Evolutionary conservation across 2,888 invertebrate species (phyloP).

Genomic region (Hyposoter didymator): DNA sequence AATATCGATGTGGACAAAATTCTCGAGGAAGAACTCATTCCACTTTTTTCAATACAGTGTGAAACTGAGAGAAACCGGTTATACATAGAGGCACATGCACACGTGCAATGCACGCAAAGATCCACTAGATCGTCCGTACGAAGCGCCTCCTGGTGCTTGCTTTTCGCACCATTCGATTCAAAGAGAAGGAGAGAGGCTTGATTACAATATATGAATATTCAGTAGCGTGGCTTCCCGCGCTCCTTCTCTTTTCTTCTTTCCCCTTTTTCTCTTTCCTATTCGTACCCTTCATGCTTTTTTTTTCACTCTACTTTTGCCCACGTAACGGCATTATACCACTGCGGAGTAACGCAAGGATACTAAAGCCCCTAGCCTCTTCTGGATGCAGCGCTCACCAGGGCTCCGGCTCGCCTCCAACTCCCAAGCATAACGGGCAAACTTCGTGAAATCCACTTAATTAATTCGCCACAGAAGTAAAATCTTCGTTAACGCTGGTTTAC

Average conservation of each 20-base stretch:
- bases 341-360: slow-evolving; percentile 59
- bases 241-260: slow-evolving; percentile 69
- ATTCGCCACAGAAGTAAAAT: slow-evolving; percentile 79
- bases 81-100: background rate
- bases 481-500: slow-evolving; percentile 79
- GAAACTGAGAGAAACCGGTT: slow-evolving; percentile 4
- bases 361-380: slow-evolving; percentile 62
- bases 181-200: slow-evolving; percentile 64
- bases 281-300: slow-evolving; percentile 55
- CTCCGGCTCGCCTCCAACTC: slow-evolving; percentile 39
- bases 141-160: slow-evolving; percentile 30
- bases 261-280: slow-evolving; percentile 67
- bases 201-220: slow-evolving; percentile 84
- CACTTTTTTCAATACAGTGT: slow-evolving; percentile 12
- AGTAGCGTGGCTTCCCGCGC: slow-evolving; percentile 75
- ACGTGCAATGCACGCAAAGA: background rate
- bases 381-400: slow-evolving; percentile 58
- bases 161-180: slow-evolving; percentile 56
- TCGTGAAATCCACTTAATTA: slow-evolving; percentile 78
- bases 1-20: slow-evolving; percentile 66
- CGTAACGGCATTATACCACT: slow-evolving; percentile 58
- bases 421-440: slow-evolving; percentile 70
- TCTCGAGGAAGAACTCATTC: slow-evolving; percentile 71
- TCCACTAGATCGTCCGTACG: slow-evolving; percentile 4
- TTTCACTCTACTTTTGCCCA: slow-evolving; percentile 45